Percentiles rank a stretch among this genome's conserved stretches.
These are phyloP conservation scores for Entelurus aequoreus DNA, from an alignment of 2,113 vertebrate species.

Conservation along the genomic window DNA sequence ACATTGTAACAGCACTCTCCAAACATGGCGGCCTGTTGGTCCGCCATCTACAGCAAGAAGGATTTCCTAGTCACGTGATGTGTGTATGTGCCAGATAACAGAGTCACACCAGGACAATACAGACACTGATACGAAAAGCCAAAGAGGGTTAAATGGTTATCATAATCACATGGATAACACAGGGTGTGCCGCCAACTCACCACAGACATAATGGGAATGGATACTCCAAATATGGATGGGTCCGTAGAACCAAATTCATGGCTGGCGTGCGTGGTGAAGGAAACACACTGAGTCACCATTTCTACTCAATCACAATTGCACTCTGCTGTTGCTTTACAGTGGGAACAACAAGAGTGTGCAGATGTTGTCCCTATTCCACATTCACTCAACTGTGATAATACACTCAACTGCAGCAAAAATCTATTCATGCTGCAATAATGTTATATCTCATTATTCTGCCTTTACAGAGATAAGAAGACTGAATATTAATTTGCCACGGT, in stretches of 20 bases:
- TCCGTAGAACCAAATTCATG: slow-evolving; percentile 82
- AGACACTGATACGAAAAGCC: background rate
- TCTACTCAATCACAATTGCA: background rate
- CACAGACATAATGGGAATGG: slow-evolving; percentile 86
- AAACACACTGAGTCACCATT: slow-evolving; percentile 6
- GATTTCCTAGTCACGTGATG: background rate
- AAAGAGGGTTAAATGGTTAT: background rate
- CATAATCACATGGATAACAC: slow-evolving; percentile 6
- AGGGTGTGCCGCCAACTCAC: slow-evolving; percentile 71
- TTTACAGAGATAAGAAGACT: too few species aligned
- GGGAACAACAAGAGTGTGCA: background rate
- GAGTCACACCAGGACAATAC: background rate
- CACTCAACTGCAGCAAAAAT: too few species aligned
- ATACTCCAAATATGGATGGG: slow-evolving; percentile 81
- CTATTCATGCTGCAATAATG: too few species aligned
- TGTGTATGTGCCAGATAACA: background rate
- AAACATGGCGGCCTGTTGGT: slow-evolving; percentile 97
- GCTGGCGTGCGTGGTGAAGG: slow-evolving; percentile 59
- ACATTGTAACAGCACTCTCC: slow-evolving; percentile 91
- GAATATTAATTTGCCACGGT: too few species aligned
- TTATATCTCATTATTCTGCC: too few species aligned
- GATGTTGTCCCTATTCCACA: background rate
- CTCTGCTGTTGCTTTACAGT: background rate
- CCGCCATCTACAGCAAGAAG: slow-evolving; percentile 77
- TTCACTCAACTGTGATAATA: background rate